Evolutionary conservation across 2,113 vertebrate genomes (phyloP).

Genomic region (Halcyon malimbica): DNA sequence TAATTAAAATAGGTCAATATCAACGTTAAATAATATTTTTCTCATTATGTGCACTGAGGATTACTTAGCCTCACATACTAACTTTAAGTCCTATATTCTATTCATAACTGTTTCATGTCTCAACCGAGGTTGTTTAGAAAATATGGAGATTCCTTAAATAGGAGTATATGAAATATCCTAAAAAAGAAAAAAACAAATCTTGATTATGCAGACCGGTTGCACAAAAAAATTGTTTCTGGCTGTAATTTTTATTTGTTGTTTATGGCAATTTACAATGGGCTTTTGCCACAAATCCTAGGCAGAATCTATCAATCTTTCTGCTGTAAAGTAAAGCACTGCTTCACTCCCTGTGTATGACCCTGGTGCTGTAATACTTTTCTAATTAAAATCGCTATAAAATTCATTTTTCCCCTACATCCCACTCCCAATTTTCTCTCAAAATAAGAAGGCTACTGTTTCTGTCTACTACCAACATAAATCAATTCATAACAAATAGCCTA

Average conservation of each 20-base stretch:
- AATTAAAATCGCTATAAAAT: conserved; percentile 67
- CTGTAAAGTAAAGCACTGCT: conserved; percentile 13
- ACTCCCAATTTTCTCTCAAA: conserved; percentile 60
- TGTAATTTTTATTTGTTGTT: conserved; percentile 16
- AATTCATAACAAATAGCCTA: conserved; percentile 65
- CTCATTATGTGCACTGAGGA: not conserved
- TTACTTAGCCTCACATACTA: not conserved
- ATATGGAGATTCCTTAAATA: not conserved
- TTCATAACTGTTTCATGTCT: not conserved
- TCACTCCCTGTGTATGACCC: not conserved
- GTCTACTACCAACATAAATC: conserved; percentile 66
- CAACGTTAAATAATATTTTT: not conserved
- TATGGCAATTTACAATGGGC: not conserved
- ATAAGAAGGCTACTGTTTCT: conserved; percentile 49
- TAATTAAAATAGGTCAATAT: not conserved
- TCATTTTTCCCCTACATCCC: conserved; percentile 52
- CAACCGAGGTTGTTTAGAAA: not conserved
- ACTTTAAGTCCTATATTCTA: not conserved
- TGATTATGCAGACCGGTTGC: not conserved
- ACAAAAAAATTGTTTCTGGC: not conserved
- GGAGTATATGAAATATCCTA: not conserved
- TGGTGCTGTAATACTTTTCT: conserved; percentile 60
- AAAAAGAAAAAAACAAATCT: not conserved
- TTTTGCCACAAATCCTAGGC: not conserved
- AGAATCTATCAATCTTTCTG: conserved; percentile 32